Base-by-base conservation (phyloP, 1,140 invertebrate species). In the Acromyrmex echinatior region DNA sequence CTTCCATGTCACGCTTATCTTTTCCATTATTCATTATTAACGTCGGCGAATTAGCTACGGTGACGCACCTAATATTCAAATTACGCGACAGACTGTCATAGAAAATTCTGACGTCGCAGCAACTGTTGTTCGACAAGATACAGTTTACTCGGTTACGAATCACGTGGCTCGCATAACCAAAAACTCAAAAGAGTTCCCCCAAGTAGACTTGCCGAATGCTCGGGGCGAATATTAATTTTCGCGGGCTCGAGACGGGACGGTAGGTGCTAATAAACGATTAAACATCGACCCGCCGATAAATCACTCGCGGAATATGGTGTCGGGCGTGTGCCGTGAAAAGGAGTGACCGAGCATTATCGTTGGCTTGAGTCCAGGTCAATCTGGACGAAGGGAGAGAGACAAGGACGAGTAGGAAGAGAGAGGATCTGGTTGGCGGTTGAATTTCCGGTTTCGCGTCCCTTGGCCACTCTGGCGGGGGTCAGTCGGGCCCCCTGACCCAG, bases 281-380 rank as follows among this genome's bases (percentile, higher is more conserved):
- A 92, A 92, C 86, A 92, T 88, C 81, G 84, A 68, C 73, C 87
- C 90, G n/a, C 58, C 87, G 92, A 94, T 93, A 94, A 94, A 94
- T 94, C 94, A 94, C 79, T 85, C 66, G 45, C 73, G 85, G 81
- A 89, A 85, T 86, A 51, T 31, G 76, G 39, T 88, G 82, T 2
- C 45, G 35, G 80, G 91, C 94, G 93, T 94, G 94, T 95, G 95
- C 92, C 94, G 86, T 73, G 74, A 89, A 90, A 88, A 95, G 94
- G 94, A 95, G 94, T 95, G 94, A 95, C 93, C 92, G 84, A 88
- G 91, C 87, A 92, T 93, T 91, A 92, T 91, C 93, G 90, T 90
- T 89, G 73, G 86, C 76, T 88, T 58, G 87, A 86, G 82, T 91
- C 82, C 92, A 92, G 93, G 93, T 94, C 93, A 92, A 93, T 87